These are phyloP conservation scores for Nymphalis urticae DNA, from an alignment of 2,888 invertebrate species.

Conservation along the genomic window DNA sequence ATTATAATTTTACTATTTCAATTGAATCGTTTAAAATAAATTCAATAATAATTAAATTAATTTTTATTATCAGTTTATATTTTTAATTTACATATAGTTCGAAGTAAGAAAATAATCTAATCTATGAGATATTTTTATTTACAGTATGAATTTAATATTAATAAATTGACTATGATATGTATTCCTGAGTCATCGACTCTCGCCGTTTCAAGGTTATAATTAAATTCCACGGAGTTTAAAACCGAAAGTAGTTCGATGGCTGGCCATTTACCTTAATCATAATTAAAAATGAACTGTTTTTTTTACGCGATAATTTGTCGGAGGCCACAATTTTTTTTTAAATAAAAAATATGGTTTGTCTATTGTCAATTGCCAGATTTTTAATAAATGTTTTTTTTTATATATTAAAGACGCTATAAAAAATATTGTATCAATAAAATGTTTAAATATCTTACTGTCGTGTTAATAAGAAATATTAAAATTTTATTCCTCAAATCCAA, in stretches of 20 bases:
- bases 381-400: too few species aligned
- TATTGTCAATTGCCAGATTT: too few species aligned
- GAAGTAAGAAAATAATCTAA: neutral
- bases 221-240: slow-evolving; percentile 58
- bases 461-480: neutral
- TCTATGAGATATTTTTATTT: neutral
- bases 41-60: neutral
- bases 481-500: neutral
- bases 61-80: neutral
- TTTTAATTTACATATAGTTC: neutral
- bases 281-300: slow-evolving; percentile 27
- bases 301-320: slow-evolving; percentile 14
- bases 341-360: too few species aligned
- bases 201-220: slow-evolving; percentile 52
- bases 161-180: slow-evolving; percentile 32
- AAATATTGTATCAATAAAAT: neutral
- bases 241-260: slow-evolving; percentile 42
- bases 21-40: too few species aligned
- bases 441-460: neutral
- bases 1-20: neutral
- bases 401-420: too few species aligned
- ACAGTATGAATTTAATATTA: slow-evolving; percentile 13
- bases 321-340: neutral
- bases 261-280: slow-evolving; percentile 35
- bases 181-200: slow-evolving; percentile 47